Evolutionary conservation across 2,888 invertebrate species (phyloP).

Genomic region (Temnothorax rugatulus): DNA sequence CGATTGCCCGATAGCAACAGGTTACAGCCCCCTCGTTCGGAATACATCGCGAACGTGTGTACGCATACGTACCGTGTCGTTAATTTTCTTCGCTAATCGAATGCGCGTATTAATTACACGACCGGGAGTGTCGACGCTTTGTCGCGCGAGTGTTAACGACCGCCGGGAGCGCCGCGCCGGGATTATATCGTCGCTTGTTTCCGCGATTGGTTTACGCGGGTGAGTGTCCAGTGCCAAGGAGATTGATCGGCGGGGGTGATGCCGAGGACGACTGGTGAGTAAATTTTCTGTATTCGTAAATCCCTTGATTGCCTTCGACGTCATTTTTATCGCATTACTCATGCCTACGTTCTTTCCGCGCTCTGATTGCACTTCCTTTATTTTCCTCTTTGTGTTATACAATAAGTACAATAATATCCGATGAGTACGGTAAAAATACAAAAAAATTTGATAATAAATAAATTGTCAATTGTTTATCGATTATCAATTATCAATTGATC

Average conservation of each 20-base stretch:
- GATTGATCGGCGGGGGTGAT: background rate
- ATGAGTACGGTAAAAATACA: background rate
- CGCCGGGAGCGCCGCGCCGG: background rate
- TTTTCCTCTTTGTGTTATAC: too few relatives aligned
- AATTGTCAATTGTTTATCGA: too few relatives aligned
- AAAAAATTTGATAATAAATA: background rate
- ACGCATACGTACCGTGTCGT: background rate
- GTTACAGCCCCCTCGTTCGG: background rate
- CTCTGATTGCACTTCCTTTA: background rate
- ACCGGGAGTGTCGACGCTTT: background rate
- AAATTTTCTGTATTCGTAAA: background rate
- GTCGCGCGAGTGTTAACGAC: background rate
- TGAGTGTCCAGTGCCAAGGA: background rate
- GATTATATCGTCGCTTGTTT: background rate
- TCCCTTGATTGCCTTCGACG: constrained; percentile 11
- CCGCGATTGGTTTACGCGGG: constrained; percentile 12
- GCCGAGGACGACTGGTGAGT: constrained; percentile 19
- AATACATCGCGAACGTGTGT: background rate
- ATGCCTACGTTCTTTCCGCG: background rate
- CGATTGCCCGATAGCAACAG: constrained; percentile 18
- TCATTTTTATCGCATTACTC: background rate
- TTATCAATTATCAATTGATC: too few relatives aligned
- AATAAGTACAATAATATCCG: background rate
- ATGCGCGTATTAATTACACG: background rate
- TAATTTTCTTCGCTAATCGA: constrained; percentile 15